Conservation (phyloP, 2,113 vertebrate genomes). For the Tympanuchus pallidicinctus region DNA sequence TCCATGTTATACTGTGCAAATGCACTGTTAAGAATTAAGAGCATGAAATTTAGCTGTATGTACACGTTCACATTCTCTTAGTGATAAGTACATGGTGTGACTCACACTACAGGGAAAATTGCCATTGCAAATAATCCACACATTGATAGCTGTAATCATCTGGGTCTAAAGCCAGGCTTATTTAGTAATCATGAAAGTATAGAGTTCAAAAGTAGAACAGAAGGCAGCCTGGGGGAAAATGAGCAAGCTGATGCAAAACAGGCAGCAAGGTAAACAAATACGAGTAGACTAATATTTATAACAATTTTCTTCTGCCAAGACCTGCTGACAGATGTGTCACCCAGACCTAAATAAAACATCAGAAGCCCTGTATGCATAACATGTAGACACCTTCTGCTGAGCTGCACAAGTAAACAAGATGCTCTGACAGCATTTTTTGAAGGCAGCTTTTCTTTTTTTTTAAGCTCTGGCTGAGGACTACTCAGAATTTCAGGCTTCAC, state of each 20-base stretch:
- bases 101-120: neutral
- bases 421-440: neutral
- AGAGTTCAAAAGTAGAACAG: slow-evolving; percentile 47
- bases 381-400: neutral
- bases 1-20: slow-evolving; percentile 99
- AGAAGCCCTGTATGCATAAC: neutral
- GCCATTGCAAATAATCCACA: neutral
- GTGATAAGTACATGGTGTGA: neutral
- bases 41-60: neutral
- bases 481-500: neutral
- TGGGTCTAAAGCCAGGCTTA: neutral
- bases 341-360: neutral
- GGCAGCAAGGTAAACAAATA: slow-evolving; percentile 16
- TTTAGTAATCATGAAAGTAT: neutral
- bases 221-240: neutral
- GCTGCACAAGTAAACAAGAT: neutral
- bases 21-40: slow-evolving; percentile 79
- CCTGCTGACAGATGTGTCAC: neutral
- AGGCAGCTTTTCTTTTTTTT: neutral
- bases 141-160: neutral
- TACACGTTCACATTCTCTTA: neutral
- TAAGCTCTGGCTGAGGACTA: neutral
- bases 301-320: neutral
- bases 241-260: slow-evolving; percentile 35
- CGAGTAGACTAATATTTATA: neutral